Conservation (phyloP, 2,113 vertebrate genomes). For the Neolamprologus devosi region DNA sequence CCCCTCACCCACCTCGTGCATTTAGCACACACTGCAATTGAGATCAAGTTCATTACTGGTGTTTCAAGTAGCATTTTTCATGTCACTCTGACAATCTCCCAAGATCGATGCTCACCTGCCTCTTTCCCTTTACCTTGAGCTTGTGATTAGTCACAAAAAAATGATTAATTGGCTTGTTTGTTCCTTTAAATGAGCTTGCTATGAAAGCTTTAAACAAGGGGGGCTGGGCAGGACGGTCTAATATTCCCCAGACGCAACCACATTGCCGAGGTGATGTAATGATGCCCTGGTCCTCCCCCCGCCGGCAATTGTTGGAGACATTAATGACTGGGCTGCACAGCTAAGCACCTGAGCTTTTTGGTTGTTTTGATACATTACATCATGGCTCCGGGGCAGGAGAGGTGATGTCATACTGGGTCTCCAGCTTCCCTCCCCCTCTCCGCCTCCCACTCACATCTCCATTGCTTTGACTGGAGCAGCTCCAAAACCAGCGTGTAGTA, state of each 20-base stretch:
- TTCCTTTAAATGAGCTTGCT: background rate
- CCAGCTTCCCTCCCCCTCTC: conserved; percentile 17
- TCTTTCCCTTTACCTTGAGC: background rate
- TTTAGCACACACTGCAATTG: conserved; percentile 18
- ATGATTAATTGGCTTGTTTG: conserved; percentile 27
- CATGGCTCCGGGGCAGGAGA: conserved; percentile 47
- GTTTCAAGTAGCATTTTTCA: conserved; percentile 7
- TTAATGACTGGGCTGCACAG: conserved; percentile 43
- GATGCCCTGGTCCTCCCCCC: conserved; percentile 9
- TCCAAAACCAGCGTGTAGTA: conserved; percentile 21
- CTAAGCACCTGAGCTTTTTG: conserved; percentile 63
- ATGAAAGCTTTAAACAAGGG: conserved; percentile 16
- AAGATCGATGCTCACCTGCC: background rate
- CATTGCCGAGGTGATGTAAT: conserved; percentile 66
- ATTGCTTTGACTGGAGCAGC: conserved; percentile 31
- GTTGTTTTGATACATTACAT: conserved; percentile 72
- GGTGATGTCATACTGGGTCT: conserved; percentile 70
- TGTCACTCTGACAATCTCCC: background rate
- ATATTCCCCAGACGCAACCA: conserved; percentile 46
- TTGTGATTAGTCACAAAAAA: conserved; percentile 34
- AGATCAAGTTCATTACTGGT: conserved; percentile 9
- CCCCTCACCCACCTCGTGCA: background rate
- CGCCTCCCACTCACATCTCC: conserved; percentile 31
- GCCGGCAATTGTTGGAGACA: conserved; percentile 29
- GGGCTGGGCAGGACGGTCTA: background rate